These are phyloP conservation scores for Amazona guildingii DNA, from an alignment of 2,113 vertebrate genomes.

Conservation along the genomic window DNA sequence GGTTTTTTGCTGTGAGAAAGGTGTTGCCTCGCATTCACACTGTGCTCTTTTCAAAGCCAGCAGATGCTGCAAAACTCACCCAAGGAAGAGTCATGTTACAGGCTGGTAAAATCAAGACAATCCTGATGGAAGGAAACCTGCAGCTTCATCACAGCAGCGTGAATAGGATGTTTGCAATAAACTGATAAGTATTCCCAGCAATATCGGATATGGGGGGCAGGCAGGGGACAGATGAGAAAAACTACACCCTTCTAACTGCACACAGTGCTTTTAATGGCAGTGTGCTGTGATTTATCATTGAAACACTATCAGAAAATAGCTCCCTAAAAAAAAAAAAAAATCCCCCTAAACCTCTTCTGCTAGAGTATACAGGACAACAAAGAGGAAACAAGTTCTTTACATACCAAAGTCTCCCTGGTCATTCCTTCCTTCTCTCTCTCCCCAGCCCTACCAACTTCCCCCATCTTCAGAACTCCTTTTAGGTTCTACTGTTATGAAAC, in stretches of 20 bases:
- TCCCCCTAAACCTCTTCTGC: background rate
- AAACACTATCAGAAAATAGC: background rate
- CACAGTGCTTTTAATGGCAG: background rate
- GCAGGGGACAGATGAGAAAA: background rate
- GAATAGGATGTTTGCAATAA: background rate
- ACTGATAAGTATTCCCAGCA: background rate
- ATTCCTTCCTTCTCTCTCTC: background rate
- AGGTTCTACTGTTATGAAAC: background rate
- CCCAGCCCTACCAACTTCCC: too few relatives aligned
- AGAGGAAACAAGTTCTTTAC: background rate
- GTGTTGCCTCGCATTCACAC: background rate
- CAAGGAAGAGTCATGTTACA: background rate
- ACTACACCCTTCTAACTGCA: background rate
- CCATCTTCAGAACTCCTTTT: background rate
- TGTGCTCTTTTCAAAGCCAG: background rate
- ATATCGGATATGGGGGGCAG: background rate
- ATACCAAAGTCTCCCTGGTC: background rate
- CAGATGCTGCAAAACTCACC: background rate
- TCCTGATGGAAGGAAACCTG: background rate
- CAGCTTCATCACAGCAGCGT: background rate
- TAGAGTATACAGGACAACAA: background rate
- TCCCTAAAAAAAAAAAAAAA: background rate
- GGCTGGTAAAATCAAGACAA: background rate
- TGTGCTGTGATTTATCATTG: background rate
- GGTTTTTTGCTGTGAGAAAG: background rate